Evolutionary conservation across 2,797 vertebrate genomes (phyloP).

Genomic region (Trematomus bernacchii): DNA sequence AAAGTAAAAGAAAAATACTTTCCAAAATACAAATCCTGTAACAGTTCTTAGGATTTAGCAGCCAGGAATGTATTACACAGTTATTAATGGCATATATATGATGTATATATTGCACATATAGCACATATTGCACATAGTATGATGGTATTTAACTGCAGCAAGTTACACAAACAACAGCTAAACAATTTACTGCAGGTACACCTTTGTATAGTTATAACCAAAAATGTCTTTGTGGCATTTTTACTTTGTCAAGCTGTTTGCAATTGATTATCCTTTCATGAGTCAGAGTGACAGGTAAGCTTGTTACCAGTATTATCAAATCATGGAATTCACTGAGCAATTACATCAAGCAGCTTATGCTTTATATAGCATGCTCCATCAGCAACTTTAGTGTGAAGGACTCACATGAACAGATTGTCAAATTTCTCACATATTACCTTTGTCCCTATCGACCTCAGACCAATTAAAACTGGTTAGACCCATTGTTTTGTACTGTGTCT

Average conservation of each 20-base stretch:
- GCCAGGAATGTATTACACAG: too few relatives aligned
- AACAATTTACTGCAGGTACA: not conserved
- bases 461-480: constrained; percentile 12
- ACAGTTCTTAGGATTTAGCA: too few relatives aligned
- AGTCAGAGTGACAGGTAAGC: constrained; percentile 56
- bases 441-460: constrained; percentile 34
- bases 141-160: too few relatives aligned
- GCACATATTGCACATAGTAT: too few relatives aligned
- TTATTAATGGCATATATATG: too few relatives aligned
- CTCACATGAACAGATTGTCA: constrained; percentile 4
- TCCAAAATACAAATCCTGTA: too few relatives aligned
- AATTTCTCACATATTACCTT: constrained; percentile 37
- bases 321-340: constrained; percentile 33
- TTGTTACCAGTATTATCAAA: constrained; percentile 59
- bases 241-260: constrained; percentile 22
- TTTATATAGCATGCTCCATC: constrained; percentile 50
- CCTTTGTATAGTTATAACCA: constrained; percentile 34
- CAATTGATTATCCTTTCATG: constrained; percentile 41
- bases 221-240: constrained; percentile 44
- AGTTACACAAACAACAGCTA: too few relatives aligned
- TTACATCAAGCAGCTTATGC: constrained; percentile 20
- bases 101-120: too few relatives aligned
- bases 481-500: not conserved
- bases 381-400: constrained; percentile 43
- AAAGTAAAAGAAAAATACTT: too few relatives aligned